Conservation (phyloP, 2,888 invertebrate species). For the Acholoe squamosa region DNA sequence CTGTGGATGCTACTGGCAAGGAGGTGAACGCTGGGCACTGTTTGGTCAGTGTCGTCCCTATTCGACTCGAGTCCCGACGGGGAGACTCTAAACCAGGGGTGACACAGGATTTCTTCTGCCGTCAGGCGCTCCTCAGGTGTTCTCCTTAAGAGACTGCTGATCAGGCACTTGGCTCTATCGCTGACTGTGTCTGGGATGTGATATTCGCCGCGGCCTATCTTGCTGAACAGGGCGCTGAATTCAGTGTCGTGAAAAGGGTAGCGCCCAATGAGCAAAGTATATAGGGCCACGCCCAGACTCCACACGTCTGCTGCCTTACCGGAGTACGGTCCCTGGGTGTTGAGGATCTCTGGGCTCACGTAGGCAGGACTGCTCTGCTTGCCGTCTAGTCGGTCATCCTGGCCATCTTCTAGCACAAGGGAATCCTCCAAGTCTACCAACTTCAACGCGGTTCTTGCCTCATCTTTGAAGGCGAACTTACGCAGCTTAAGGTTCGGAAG, state of each 20-base stretch:
- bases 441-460: conserved; percentile 93
- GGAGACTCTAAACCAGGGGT: conserved; percentile 90
- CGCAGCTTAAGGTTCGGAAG: conserved; percentile 96
- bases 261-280: conserved; percentile 96
- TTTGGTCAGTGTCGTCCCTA: conserved; percentile 50
- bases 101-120: conserved; percentile 90
- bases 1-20: background rate
- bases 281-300: conserved; percentile 88
- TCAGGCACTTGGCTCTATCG: conserved; percentile 91
- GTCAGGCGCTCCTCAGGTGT: conserved; percentile 92
- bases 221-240: conserved; percentile 92
- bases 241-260: conserved; percentile 97
- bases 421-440: conserved; percentile 95
- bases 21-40: conserved; percentile 51
- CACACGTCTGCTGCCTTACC: conserved; percentile 88
- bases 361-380: conserved; percentile 97
- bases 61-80: conserved; percentile 5
- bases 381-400: conserved; percentile 90
- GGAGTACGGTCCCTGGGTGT: conserved; percentile 87
- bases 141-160: conserved; percentile 91
- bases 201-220: conserved; percentile 94
- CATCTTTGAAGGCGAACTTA: conserved; percentile 97
- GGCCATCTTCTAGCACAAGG: conserved; percentile 90
- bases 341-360: conserved; percentile 95
- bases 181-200: conserved; percentile 92